These are phyloP conservation scores for Lepidocyrtinus sp. DNA, from an alignment of 2,888 invertebrate species.

Conservation along the genomic window DNA sequence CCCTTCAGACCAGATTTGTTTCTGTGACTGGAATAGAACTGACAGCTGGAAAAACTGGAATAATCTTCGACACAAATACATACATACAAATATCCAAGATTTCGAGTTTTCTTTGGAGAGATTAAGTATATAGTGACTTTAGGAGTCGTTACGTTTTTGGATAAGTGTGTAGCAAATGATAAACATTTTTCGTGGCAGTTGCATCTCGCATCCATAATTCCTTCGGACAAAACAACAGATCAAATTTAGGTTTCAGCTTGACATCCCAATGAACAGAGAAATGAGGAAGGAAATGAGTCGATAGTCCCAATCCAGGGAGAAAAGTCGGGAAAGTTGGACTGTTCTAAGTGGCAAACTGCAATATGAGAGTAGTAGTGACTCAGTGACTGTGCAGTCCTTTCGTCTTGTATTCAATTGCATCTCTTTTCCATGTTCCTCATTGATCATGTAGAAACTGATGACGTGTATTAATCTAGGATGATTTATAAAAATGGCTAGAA, in stretches of 20 bases:
- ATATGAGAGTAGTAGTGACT: too few relatives aligned
- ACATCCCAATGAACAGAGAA: neutral
- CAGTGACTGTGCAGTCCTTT: too few relatives aligned
- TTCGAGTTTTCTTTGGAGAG: neutral
- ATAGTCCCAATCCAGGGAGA: neutral
- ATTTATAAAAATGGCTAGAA: neutral
- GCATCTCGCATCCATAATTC: neutral
- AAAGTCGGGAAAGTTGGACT: too few relatives aligned
- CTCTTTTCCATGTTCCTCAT: neutral
- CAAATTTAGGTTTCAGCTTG: neutral
- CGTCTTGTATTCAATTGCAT: too few relatives aligned
- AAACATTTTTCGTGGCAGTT: neutral
- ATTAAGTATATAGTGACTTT: neutral
- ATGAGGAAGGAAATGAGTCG: neutral
- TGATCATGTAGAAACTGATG: neutral
- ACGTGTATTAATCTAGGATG: neutral
- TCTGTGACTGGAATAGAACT: constrained; percentile 29
- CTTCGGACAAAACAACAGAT: neutral
- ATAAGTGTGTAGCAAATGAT: too few relatives aligned
- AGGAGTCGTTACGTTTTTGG: neutral
- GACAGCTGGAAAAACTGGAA: constrained; percentile 5
- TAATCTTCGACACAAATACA: neutral
- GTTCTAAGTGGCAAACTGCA: too few relatives aligned
- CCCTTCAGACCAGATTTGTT: constrained; percentile 64
- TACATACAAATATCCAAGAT: neutral